phyloP scores from a whole-genome alignment of 1,140 invertebrate genomes.

The Drosophila lowei region DNA sequence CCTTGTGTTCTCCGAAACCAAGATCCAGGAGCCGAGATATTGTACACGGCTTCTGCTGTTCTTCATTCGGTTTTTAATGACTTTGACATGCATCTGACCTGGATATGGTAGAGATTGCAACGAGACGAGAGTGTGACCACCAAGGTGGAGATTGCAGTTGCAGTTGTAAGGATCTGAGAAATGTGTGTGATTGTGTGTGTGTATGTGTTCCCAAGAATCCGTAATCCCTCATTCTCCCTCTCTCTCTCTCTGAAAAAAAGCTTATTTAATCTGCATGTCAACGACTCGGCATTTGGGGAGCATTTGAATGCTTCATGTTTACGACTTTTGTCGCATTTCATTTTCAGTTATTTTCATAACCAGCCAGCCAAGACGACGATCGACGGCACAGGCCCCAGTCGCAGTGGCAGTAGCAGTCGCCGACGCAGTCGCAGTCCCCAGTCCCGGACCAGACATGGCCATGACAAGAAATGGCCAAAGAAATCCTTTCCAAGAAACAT shows the following conservation, averaged over 20 bases:
- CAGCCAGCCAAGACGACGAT: slow-evolving; percentile 24
- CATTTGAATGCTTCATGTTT: slow-evolving; percentile 74
- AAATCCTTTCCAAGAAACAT: slow-evolving; percentile 80
- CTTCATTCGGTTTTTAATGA: slow-evolving; percentile 48
- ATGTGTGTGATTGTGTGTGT: no score
- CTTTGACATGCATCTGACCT: slow-evolving; percentile 73
- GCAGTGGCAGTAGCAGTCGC: neutral
- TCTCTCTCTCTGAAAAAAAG: slow-evolving; percentile 2
- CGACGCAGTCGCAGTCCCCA: no score
- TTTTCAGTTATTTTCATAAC: slow-evolving; percentile 60
- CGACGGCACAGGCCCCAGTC: neutral
- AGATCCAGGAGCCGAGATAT: slow-evolving; percentile 50
- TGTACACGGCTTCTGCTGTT: neutral
- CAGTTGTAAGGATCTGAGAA: slow-evolving; percentile 37
- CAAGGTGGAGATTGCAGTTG: slow-evolving; percentile 10
- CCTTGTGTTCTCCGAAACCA: slow-evolving; percentile 50
- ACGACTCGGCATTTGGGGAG: slow-evolving; percentile 50
- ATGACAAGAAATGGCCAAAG: slow-evolving; percentile 66
- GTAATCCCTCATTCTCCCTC: neutral
- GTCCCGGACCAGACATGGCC: slow-evolving; percentile 64
- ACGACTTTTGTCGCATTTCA: slow-evolving; percentile 62
- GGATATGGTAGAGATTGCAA: slow-evolving; percentile 27
- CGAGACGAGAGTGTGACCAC: slow-evolving; percentile 40
- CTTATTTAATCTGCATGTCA: slow-evolving; percentile 43
- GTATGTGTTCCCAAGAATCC: slow-evolving; percentile 1